phyloP scores from a whole-genome alignment of 2,113 vertebrate species.

The Ondatra zibethicus region DNA sequence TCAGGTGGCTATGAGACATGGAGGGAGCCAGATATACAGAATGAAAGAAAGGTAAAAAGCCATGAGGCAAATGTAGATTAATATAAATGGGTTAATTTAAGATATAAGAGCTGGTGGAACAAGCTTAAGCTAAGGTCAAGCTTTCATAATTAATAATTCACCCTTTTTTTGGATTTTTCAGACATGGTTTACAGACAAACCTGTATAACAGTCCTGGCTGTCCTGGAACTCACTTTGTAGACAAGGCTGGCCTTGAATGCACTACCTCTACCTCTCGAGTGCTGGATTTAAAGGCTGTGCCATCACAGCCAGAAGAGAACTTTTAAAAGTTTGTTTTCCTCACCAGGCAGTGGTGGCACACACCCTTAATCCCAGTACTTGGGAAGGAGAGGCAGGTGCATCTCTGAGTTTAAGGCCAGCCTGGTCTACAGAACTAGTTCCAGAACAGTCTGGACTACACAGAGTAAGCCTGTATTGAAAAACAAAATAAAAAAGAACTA shows the following conservation, averaged over 20 bases:
- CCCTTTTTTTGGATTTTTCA: background rate
- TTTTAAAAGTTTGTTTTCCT: background rate
- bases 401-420: too few relatives aligned
- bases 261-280: background rate
- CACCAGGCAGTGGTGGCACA: too few relatives aligned
- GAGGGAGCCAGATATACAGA: background rate
- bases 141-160: background rate
- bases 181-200: background rate
- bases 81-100: background rate
- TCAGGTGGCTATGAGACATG: background rate
- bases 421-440: too few relatives aligned
- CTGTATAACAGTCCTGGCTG: background rate
- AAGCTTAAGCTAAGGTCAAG: background rate
- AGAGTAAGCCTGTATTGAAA: background rate
- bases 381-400: too few relatives aligned
- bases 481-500: background rate
- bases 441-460: background rate
- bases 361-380: too few relatives aligned
- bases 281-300: background rate
- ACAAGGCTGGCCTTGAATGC: background rate
- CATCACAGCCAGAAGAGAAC: background rate
- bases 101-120: background rate
- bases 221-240: background rate
- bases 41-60: background rate
- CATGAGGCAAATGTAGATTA: background rate